Percentiles rank a stretch among this genome's conserved stretches.
Conservation (phyloP, 2,888 invertebrate genomes). For the Eurois occulta region DNA sequence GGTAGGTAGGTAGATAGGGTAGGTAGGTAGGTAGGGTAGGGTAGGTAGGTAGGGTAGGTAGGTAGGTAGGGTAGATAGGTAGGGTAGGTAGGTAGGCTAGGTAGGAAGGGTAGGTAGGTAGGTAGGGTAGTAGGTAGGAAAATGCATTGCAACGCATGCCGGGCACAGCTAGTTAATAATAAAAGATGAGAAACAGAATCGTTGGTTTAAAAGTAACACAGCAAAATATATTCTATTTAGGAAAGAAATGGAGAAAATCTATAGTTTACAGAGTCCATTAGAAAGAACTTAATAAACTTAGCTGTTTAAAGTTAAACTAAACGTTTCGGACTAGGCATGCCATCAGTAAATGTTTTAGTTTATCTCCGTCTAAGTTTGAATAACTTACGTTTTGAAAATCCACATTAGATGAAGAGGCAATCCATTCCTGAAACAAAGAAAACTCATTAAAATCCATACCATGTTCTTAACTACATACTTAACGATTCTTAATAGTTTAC, state of each 20-base stretch:
- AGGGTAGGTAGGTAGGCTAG: no score
- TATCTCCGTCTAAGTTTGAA: neutral
- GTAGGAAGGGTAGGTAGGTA: no score
- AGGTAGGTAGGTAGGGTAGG: no score
- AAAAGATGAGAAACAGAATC: no score
- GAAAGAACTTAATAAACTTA: neutral
- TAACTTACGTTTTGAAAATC: conserved; percentile 39
- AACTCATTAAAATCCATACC: neutral
- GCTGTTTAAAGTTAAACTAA: neutral
- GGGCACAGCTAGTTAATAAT: no score
- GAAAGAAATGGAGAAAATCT: neutral
- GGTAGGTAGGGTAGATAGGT: no score
- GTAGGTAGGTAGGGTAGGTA: no score
- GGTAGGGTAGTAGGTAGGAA: no score
- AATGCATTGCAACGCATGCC: no score
- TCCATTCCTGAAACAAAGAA: conserved; percentile 56
- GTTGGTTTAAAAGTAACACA: neutral
- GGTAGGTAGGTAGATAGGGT: no score
- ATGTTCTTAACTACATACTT: neutral
- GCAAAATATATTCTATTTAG: neutral
- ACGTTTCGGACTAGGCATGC: neutral
- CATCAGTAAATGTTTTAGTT: neutral
- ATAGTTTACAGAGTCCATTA: neutral
- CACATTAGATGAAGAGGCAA: conserved; percentile 7
- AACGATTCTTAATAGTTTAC: neutral